Evolutionary conservation across 2,797 vertebrate genomes (phyloP), one percentile per base, ranked within the genome.

Genomic region (Sebastes oblongus): DNA sequence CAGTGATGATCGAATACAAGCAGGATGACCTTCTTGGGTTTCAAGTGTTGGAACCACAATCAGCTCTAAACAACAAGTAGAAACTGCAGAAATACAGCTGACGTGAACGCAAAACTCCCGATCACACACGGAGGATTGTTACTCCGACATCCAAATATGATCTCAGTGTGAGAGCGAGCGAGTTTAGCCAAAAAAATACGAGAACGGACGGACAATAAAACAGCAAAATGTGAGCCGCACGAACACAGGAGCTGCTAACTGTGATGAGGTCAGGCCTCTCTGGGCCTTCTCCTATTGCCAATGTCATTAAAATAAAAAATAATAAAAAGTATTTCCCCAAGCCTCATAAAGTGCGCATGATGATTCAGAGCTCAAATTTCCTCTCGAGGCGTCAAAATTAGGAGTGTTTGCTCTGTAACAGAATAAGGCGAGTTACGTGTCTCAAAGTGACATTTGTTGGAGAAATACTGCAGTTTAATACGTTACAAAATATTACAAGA

Each of bases 91-190:
- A 82, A 78, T 52, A 29, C 52, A 42, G 59, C 67, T 73, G 75
- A 82, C 25, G 11, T 61, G 68, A 87, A 89, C 50, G 18, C 50
- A 52, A 1, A 81, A 39, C 69, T 81, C 81, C 85, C 76, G 75
- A 80, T 90, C 86, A 90, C 84, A 73, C 88, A 86, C 86, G 52
- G 89, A 90, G 86, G 78, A 81, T 81, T 59, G 75, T 90, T 87
- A 84, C 77, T 50, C 66, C 10, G 9, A 54, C 78, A 25, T 90
- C 92, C 92, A 93, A 90, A 87, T 50, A 87, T 92, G 92, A 93
- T 78, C 89, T 94, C 92, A 93, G 75, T 82, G 82, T 55, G 66
- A 88, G 75, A 36, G 50, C 7, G 61, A 77, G 75, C 2, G 1
- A 4, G 25, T 72, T 81, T 66, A 72, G 80, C 86, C 84, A 14